Evolutionary conservation across 1,140 invertebrate species (phyloP), one percentile per base, ranked within the genome.

Genomic region (Venturia canescens): DNA sequence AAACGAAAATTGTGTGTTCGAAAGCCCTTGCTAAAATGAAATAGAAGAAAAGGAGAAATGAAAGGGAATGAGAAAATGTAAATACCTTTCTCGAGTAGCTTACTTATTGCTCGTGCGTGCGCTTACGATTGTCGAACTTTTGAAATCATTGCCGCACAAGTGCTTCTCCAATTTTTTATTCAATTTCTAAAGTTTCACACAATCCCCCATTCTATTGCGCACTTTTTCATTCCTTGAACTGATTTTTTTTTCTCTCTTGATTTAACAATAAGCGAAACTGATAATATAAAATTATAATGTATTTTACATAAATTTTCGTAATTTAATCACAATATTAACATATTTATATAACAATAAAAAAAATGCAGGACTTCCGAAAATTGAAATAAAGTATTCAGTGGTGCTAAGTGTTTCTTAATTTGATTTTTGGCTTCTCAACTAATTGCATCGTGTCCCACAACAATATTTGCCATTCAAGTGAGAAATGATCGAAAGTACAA

Each of bases 1-100:
- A 44, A 44, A 44, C 27, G 71, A 53, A 23, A 75, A 80, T 60
- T 31, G 79, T 76, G 79, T 69, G 31, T 63, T 75, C 44, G 23
- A 48, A 75, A 4, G 31, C 38, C 7, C 21, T 31, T 78, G 60
- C n/a, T 29, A 44, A 74, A 72, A 18, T 27, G 31, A 48, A 31
- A 44, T 26, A 72, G 38, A 48, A 44, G 38, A 44, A 44, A 44
- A 44, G 38, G 38, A 13, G 5, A 44, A 44, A 44, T 16, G 23
- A 29, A 67, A 67, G 29, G 15, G 29, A 67, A 67, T 29, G 63
- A 29, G 29, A 67, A 72, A 48, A 72, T 29, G 26, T 23, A 50
- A 74, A 74, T 29, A 74, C 48, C 57, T 57, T 23, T 29, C 48
- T 74, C 44, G n/a, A 74, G 71, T 15, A 72, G n/a, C 27, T 72